phyloP scores from a whole-genome alignment of 2,797 vertebrate genomes.

The Hephaestus fuliginosus region DNA sequence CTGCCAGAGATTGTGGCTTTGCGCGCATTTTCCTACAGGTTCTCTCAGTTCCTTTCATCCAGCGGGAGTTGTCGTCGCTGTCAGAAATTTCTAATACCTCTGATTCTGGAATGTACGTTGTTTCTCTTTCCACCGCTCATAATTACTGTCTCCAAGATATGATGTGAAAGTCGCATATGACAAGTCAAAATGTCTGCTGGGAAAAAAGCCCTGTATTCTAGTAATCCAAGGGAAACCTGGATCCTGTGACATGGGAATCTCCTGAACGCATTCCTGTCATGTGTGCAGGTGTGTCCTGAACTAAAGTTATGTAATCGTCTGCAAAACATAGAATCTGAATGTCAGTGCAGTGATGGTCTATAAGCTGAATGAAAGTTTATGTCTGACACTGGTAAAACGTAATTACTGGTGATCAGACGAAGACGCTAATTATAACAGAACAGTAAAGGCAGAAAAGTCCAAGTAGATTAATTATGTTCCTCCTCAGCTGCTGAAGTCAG shows the following conservation, averaged over 20 bases:
- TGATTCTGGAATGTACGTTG: background rate
- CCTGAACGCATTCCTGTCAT: slow-evolving; percentile 3
- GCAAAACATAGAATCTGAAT: slow-evolving; percentile 9
- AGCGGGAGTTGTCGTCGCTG: background rate
- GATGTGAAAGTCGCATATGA: background rate
- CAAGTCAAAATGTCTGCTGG: slow-evolving; percentile 1
- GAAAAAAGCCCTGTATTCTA: background rate
- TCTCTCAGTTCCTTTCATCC: background rate
- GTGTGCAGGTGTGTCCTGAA: slow-evolving; percentile 6
- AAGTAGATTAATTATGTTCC: background rate
- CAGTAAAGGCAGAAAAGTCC: background rate
- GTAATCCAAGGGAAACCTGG: slow-evolving; percentile 1
- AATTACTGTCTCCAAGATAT: background rate
- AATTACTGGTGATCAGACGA: slow-evolving; percentile 1
- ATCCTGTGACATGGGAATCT: slow-evolving; percentile 1
- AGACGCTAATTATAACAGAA: background rate
- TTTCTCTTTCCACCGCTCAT: background rate
- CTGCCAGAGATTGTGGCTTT: background rate
- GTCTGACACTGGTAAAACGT: background rate
- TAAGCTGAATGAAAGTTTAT: background rate
- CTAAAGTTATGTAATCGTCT: slow-evolving; percentile 19
- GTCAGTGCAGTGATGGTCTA: slow-evolving; percentile 3
- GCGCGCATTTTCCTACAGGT: background rate
- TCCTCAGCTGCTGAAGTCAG: background rate
- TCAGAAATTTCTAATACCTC: background rate